phyloP scores from a whole-genome alignment of 2,113 vertebrate genomes.

The Chloebia gouldiae region DNA sequence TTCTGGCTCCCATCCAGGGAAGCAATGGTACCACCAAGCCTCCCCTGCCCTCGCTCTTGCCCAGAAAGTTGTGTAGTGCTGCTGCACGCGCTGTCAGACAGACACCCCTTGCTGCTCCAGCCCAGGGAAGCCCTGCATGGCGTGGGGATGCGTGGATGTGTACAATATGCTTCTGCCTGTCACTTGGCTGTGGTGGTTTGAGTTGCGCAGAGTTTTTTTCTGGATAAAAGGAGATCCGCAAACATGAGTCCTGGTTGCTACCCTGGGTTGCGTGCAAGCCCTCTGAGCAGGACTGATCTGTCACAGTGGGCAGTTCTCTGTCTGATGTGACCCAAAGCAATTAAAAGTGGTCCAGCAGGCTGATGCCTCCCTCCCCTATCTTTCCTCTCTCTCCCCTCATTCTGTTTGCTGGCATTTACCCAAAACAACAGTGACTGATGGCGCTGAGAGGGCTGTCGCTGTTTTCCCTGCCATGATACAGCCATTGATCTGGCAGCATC shows the following conservation, averaged over 20 bases:
- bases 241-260: background rate
- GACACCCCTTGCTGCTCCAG: background rate
- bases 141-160: background rate
- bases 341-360: background rate
- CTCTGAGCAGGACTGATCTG: background rate
- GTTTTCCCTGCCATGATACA: background rate
- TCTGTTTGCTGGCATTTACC: background rate
- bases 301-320: background rate
- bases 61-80: background rate
- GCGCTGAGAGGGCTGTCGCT: background rate
- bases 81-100: background rate
- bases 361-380: background rate
- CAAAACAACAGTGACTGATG: background rate
- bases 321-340: conserved; percentile 16
- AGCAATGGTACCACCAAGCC: background rate
- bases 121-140: background rate
- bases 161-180: conserved; percentile 3
- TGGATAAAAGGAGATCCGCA: background rate
- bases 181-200: background rate
- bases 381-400: background rate
- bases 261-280: background rate
- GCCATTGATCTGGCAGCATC: conserved; percentile 26
- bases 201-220: background rate
- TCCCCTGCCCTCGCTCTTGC: background rate
- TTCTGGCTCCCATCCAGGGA: conserved; percentile 15